phyloP scores from a whole-genome alignment of 1,140 invertebrate species.

The Drosophila bipectinata region DNA sequence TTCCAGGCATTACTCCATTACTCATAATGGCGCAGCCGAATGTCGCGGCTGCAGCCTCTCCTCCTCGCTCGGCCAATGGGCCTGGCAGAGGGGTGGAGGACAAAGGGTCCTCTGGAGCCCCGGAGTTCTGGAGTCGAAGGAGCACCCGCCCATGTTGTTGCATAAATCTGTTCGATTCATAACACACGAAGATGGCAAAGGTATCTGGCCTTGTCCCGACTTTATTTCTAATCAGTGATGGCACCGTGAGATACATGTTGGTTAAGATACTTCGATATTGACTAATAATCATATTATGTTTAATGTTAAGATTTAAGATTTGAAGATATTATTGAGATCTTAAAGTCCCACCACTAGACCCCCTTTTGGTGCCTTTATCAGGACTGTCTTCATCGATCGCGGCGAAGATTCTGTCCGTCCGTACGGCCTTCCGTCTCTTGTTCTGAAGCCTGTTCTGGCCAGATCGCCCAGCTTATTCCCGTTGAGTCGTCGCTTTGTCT shows the following conservation, averaged over 20 bases:
- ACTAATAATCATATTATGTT: too few species aligned
- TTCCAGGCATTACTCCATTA: slow-evolving; percentile 76
- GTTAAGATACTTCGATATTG: too few species aligned
- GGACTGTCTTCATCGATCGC: slow-evolving; percentile 62
- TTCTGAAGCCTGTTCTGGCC: slow-evolving; percentile 20
- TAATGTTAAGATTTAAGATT: too few species aligned
- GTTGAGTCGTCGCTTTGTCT: slow-evolving; percentile 53
- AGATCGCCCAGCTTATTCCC: slow-evolving; percentile 21
- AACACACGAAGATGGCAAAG: slow-evolving; percentile 64
- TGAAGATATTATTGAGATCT: too few species aligned
- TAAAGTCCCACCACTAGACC: slow-evolving; percentile 7
- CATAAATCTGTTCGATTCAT: slow-evolving; percentile 73
- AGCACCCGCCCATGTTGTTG: slow-evolving; percentile 64
- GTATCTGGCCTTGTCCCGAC: slow-evolving; percentile 35
- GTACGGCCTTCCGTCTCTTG: slow-evolving; percentile 5
- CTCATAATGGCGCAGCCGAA: slow-evolving; percentile 69
- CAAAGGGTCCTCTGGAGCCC: neutral
- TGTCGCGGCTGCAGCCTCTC: slow-evolving; percentile 42
- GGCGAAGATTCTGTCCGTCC: slow-evolving; percentile 52
- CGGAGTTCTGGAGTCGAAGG: slow-evolving; percentile 7
- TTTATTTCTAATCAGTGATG: slow-evolving; percentile 26
- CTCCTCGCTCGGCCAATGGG: slow-evolving; percentile 8
- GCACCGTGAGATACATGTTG: slow-evolving; percentile 8
- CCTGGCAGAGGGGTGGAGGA: neutral
- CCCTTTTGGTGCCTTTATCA: slow-evolving; percentile 41